Percentiles rank a stretch among this genome's conserved stretches.
phyloP scores from a whole-genome alignment of 2,888 invertebrate genomes.

The Neoascia interrupta region DNA sequence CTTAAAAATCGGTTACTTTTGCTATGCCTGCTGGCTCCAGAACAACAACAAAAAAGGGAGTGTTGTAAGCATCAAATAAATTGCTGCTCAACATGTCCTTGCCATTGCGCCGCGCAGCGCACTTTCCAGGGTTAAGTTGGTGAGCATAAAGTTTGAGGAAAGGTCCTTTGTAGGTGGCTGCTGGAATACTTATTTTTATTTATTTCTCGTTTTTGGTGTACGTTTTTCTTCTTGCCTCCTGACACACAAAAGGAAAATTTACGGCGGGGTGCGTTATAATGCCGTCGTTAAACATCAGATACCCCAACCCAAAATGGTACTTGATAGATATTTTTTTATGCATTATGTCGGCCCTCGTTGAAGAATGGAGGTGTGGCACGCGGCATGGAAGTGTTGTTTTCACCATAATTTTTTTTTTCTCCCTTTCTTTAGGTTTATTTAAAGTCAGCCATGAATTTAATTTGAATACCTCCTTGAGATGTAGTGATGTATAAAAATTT shows the following conservation, averaged over 20 bases:
- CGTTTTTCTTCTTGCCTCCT: conserved; percentile 8
- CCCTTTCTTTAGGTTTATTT: no score
- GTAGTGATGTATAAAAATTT: conserved; percentile 39
- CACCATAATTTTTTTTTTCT: no score
- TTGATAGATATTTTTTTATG: conserved; percentile 51
- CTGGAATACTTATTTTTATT: conserved; percentile 31
- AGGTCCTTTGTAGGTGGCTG: conserved; percentile 34
- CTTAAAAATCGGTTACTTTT: conserved; percentile 47
- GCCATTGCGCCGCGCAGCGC: no score
- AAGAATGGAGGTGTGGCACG: conserved; percentile 2
- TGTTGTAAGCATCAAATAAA: conserved; percentile 43
- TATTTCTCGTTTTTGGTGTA: conserved; percentile 27
- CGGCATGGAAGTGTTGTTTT: conserved; percentile 29
- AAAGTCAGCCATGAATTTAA: conserved; percentile 53
- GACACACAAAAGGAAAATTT: conserved; percentile 42
- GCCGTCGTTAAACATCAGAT: conserved; percentile 60
- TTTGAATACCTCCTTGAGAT: conserved; percentile 37
- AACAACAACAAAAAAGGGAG: conserved; percentile 10
- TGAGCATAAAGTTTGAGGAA: conserved; percentile 23
- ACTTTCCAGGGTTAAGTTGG: conserved; percentile 10
- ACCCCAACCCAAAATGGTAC: conserved; percentile 32
- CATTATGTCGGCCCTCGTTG: conserved; percentile 24
- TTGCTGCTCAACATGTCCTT: conserved; percentile 50
- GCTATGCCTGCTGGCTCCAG: conserved; percentile 3
- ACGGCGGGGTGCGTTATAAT: conserved; percentile 54